Conservation (phyloP, 2,113 vertebrate genomes). For the Monopterus albus region DNA sequence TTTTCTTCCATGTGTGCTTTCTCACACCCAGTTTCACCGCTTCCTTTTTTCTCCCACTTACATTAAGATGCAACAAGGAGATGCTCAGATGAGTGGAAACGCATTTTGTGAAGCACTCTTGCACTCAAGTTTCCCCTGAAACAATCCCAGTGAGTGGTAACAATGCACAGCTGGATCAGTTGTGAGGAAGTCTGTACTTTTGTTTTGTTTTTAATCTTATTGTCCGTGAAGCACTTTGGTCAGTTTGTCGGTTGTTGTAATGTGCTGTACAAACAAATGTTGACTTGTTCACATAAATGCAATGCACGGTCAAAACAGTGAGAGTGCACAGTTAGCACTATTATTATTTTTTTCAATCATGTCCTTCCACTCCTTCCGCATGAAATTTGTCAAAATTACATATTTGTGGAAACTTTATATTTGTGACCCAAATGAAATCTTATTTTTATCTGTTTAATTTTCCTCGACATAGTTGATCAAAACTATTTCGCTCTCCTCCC, state of each 20-base stretch:
- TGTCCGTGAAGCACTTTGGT: too few relatives aligned
- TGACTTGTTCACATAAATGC: conserved; percentile 12
- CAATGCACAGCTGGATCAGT: neutral
- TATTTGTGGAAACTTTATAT: too few relatives aligned
- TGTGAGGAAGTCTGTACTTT: conserved; percentile 12
- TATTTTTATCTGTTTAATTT: too few relatives aligned
- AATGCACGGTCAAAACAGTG: neutral
- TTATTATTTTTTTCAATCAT: neutral
- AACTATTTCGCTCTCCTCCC: too few relatives aligned
- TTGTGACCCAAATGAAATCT: too few relatives aligned
- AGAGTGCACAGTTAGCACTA: neutral
- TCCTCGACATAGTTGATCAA: too few relatives aligned
- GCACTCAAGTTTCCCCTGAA: neutral
- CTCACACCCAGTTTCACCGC: neutral
- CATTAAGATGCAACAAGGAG: neutral
- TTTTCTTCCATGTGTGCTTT: neutral
- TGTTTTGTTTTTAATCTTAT: too few relatives aligned
- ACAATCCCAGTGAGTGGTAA: neutral
- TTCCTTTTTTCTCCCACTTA: neutral
- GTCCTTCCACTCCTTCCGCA: neutral
- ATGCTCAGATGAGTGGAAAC: neutral
- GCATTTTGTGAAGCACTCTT: neutral
- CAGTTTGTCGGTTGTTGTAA: too few relatives aligned
- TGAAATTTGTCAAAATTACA: too few relatives aligned
- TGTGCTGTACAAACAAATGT: too few relatives aligned